Evolutionary conservation across 92 coral and sea anemone genomes (phyloP).

Genomic region (Porites lobata): DNA sequence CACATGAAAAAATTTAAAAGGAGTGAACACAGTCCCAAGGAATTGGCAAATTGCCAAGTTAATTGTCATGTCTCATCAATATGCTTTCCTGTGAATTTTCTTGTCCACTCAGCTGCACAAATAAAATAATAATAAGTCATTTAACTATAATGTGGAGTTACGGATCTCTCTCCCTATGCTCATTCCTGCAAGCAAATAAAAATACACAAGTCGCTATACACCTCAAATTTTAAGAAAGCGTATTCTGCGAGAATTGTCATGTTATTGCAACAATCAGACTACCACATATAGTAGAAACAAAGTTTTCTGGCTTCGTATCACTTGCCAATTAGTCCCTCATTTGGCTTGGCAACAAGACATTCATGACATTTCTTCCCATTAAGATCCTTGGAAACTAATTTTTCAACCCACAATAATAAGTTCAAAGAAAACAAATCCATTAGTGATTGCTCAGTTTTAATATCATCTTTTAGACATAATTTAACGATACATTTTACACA

Average conservation of each 20-base stretch:
- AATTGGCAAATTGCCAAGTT: neutral
- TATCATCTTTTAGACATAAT: conserved; percentile 40
- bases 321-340: neutral
- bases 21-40: no score
- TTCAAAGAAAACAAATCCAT: neutral
- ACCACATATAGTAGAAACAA: neutral
- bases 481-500: conserved; percentile 57
- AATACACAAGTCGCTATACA: no score
- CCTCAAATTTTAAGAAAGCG: no score
- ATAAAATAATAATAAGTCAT: neutral
- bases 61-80: neutral
- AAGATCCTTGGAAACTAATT: neutral
- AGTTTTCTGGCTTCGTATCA: neutral
- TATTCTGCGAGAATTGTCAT: no score
- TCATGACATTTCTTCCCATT: neutral
- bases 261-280: no score
- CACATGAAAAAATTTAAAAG: no score
- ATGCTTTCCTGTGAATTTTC: neutral
- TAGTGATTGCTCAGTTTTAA: conserved; percentile 52
- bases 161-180: no score
- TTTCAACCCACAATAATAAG: neutral
- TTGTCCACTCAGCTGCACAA: neutral
- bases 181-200: no score
- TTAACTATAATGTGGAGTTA: no score
- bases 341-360: neutral